Percentiles rank a stretch among this genome's conserved stretches.
These are phyloP conservation scores for human (Homo sapiens) DNA, from an alignment of 2,113 vertebrate genomes.

Conservation along the genomic window DNA sequence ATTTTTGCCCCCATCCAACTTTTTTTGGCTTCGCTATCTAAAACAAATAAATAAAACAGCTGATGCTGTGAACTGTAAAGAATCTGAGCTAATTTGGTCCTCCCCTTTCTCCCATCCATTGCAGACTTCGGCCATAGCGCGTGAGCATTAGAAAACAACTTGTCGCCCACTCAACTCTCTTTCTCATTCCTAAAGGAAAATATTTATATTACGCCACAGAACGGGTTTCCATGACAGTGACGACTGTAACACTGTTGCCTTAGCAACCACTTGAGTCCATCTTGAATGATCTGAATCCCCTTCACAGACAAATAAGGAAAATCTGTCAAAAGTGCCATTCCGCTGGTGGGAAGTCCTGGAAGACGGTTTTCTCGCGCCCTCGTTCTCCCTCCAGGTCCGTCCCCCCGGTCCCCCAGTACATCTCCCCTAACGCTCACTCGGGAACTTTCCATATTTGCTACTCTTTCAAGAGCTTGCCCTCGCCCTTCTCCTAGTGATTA, in stretches of 20 bases:
- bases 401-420: neutral
- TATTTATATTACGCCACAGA: slow-evolving; percentile 87
- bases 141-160: slow-evolving; percentile 83
- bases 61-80: neutral
- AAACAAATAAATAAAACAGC: slow-evolving; percentile 58
- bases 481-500: neutral
- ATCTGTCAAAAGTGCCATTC: slow-evolving; percentile 57
- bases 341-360: neutral
- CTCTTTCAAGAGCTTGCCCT: neutral
- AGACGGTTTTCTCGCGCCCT: neutral
- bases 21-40: slow-evolving; percentile 36
- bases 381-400: neutral
- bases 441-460: neutral
- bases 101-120: neutral
- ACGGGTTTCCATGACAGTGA: slow-evolving; percentile 88
- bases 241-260: slow-evolving; percentile 81
- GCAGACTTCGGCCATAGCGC: slow-evolving; percentile 47
- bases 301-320: slow-evolving; percentile 85
- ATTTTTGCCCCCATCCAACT: neutral
- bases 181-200: slow-evolving; percentile 85
- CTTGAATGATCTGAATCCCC: slow-evolving; percentile 80
- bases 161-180: slow-evolving; percentile 83
- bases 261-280: slow-evolving; percentile 85
- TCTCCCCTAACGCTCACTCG: neutral
- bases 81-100: slow-evolving; percentile 76